A percentile compares a stretch with the other conserved stretches of the same genome.
These are phyloP conservation scores for Sebastes diploproa DNA, from an alignment of 2,797 vertebrate species.

Conservation along the genomic window DNA sequence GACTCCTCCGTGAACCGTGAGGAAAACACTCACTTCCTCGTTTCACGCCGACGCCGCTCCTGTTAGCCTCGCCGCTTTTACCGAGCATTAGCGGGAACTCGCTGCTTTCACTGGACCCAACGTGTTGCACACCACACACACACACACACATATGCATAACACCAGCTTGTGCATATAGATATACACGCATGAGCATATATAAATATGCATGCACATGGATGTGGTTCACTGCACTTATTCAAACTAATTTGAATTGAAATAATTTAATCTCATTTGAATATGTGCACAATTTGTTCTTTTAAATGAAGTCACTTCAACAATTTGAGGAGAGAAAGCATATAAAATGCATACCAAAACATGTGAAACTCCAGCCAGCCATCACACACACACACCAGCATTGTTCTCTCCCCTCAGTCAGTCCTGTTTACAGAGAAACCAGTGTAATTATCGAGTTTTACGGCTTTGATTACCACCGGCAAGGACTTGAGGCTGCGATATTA, in stretches of 20 bases:
- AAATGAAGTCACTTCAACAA: slow-evolving; percentile 20
- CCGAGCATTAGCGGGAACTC: slow-evolving; percentile 1
- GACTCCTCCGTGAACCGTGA: slow-evolving; percentile 57
- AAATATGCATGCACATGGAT: background rate
- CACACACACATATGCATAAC: background rate
- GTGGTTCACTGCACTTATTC: slow-evolving; percentile 30
- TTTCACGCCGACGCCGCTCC: slow-evolving; percentile 10
- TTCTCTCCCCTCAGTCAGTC: slow-evolving; percentile 13
- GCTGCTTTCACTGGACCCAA: background rate
- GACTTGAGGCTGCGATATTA: slow-evolving; percentile 50
- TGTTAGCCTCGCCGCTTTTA: background rate
- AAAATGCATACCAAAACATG: background rate
- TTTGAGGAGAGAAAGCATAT: background rate
- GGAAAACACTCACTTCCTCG: slow-evolving; percentile 42
- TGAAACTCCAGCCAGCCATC: no score
- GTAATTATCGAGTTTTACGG: slow-evolving; percentile 69
- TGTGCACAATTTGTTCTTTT: slow-evolving; percentile 39
- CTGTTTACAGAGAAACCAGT: slow-evolving; percentile 56
- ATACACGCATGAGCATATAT: background rate
- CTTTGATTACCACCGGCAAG: slow-evolving; percentile 58
- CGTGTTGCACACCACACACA: background rate
- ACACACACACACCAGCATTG: background rate
- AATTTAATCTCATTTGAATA: slow-evolving; percentile 48
- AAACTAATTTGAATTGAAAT: slow-evolving; percentile 38
- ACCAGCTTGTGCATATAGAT: background rate